Conservation (phyloP, 2,888 invertebrate species). For the Hydrotaea diabolus region DNA sequence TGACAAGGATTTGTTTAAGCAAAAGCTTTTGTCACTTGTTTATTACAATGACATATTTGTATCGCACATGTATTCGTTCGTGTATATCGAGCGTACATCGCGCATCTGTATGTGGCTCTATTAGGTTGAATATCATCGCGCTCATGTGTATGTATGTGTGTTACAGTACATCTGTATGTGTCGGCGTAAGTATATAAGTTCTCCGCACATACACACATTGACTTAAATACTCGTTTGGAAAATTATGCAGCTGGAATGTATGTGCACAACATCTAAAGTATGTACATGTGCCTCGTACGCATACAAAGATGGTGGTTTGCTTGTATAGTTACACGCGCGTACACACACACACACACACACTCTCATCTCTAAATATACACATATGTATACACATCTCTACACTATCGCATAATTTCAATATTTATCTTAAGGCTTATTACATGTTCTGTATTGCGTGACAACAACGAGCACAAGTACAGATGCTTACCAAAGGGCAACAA, state of each 20-base stretch:
- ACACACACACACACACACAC: background rate
- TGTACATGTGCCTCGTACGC: background rate
- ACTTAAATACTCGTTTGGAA: slow-evolving; percentile 19
- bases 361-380: background rate
- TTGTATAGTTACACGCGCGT: too few relatives aligned
- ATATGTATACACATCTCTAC: background rate
- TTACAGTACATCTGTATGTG: too few relatives aligned
- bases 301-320: too few relatives aligned
- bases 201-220: slow-evolving; percentile 4
- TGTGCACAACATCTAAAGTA: background rate
- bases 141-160: background rate
- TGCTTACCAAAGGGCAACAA: background rate
- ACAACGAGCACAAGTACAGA: background rate
- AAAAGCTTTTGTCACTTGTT: slow-evolving; percentile 37
- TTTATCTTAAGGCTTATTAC: slow-evolving; percentile 36
- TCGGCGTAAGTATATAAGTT: background rate
- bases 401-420: slow-evolving; percentile 30
- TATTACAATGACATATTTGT: slow-evolving; percentile 21
- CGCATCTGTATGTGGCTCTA: background rate
- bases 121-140: background rate
- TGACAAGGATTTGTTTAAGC: slow-evolving; percentile 33
- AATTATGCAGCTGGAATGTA: slow-evolving; percentile 29
- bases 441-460: slow-evolving; percentile 6
- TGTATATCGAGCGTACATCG: background rate
- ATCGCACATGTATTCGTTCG: slow-evolving; percentile 3